Conservation (phyloP, 1,140 invertebrate genomes). For the Camponotus floridanus region DNA sequence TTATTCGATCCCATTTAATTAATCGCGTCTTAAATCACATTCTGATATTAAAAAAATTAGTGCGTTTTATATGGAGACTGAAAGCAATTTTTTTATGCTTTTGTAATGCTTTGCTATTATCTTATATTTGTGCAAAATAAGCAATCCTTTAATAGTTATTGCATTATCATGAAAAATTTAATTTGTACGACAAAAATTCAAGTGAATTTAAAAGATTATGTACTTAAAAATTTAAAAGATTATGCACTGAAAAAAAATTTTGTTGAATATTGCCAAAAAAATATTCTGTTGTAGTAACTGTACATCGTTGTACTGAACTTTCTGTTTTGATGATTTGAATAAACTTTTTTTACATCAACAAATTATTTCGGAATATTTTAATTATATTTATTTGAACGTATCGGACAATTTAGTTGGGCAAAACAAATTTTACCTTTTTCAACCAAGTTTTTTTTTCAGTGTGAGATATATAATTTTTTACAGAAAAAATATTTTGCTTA, state of each 20-base stretch:
- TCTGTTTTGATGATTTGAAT: too few relatives aligned
- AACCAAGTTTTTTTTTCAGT: too few relatives aligned
- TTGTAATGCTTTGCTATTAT: neutral
- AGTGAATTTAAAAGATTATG: conserved; percentile 1
- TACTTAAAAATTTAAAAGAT: too few relatives aligned
- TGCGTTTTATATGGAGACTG: conserved; percentile 60
- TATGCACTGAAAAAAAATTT: too few relatives aligned
- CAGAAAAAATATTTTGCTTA: neutral
- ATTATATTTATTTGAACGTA: too few relatives aligned
- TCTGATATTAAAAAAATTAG: conserved; percentile 81
- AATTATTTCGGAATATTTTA: too few relatives aligned
- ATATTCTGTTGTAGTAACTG: too few relatives aligned
- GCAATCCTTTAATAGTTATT: neutral
- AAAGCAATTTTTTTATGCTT: conserved; percentile 50
- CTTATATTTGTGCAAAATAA: neutral
- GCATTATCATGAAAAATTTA: neutral
- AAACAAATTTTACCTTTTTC: too few relatives aligned
- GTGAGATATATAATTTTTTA: neutral
- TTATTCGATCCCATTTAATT: conserved; percentile 81
- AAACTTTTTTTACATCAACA: too few relatives aligned
- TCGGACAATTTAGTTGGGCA: too few relatives aligned
- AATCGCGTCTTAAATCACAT: conserved; percentile 81
- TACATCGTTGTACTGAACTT: too few relatives aligned
- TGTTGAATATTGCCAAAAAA: too few relatives aligned
- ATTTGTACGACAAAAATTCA: neutral